These are phyloP conservation scores for Manacus vitellinus DNA, from an alignment of 2,113 vertebrate genomes.

Conservation along the genomic window DNA sequence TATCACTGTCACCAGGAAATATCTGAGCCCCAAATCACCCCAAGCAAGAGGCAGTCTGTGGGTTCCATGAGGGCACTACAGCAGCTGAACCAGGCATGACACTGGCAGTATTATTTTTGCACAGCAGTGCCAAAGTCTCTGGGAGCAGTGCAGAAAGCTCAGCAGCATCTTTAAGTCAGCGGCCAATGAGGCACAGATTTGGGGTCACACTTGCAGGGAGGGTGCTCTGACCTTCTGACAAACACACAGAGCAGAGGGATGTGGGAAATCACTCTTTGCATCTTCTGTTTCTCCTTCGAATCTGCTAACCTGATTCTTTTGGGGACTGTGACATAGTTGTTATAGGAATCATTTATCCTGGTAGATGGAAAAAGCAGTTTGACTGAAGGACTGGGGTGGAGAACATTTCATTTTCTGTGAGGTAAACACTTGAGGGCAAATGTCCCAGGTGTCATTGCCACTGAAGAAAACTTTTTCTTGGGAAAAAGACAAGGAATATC, in stretches of 20 bases:
- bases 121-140: background rate
- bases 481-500: background rate
- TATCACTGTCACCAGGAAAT: background rate
- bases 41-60: background rate
- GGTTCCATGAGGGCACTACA: background rate
- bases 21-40: background rate
- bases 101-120: background rate
- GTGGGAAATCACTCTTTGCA: background rate
- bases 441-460: background rate
- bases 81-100: background rate
- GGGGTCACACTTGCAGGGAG: background rate
- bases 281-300: background rate
- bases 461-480: background rate
- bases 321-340: background rate
- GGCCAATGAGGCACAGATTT: background rate
- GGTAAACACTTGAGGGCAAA: background rate
- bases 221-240: background rate
- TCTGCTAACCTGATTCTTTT: background rate
- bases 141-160: background rate
- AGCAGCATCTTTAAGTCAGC: background rate
- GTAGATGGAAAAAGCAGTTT: background rate
- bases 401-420: background rate
- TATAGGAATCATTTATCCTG: background rate
- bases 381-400: background rate
- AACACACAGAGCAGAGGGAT: background rate